Conservation (phyloP, 92 coral and sea anemone genomes). For the Actinernus sp. region DNA sequence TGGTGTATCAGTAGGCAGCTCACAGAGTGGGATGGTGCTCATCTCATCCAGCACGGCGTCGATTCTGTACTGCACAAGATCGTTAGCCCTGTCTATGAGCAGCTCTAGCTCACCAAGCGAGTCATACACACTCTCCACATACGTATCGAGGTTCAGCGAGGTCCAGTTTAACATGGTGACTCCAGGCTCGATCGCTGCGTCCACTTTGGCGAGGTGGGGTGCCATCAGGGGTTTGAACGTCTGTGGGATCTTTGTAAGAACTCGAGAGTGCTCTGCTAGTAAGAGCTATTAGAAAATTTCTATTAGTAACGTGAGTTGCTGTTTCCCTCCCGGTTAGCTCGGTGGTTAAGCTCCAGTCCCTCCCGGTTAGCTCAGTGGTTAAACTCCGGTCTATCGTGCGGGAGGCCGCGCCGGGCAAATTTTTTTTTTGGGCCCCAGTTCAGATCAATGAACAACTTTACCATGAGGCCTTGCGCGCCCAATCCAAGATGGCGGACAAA, state of each 20-base stretch:
- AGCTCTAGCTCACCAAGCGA: slow-evolving; percentile 80
- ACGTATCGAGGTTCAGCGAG: slow-evolving; percentile 82
- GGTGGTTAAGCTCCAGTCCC: too few relatives aligned
- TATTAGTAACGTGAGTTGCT: too few relatives aligned
- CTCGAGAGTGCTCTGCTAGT: slow-evolving; percentile 75
- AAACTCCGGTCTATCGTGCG: too few relatives aligned
- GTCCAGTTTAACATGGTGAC: slow-evolving; percentile 97
- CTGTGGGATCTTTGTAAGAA: slow-evolving; percentile 73
- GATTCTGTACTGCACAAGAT: slow-evolving; percentile 85
- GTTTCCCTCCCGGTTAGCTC: too few relatives aligned
- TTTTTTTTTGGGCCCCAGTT: too few relatives aligned
- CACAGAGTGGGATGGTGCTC: slow-evolving; percentile 82
- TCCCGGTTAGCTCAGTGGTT: too few relatives aligned
- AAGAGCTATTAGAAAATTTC: slow-evolving; percentile 68
- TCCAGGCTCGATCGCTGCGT: slow-evolving; percentile 94
- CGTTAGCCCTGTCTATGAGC: slow-evolving; percentile 84
- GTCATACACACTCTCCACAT: slow-evolving; percentile 88
- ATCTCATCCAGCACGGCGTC: slow-evolving; percentile 92
- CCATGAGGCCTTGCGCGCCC: too few relatives aligned
- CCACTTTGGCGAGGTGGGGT: slow-evolving; percentile 91
- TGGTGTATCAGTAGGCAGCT: slow-evolving; percentile 84
- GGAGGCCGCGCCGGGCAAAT: too few relatives aligned
- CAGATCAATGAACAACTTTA: too few relatives aligned
- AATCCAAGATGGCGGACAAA: too few relatives aligned
- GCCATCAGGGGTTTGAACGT: slow-evolving; percentile 92